Percentiles rank a stretch among this genome's conserved stretches.
phyloP scores from a whole-genome alignment of 2,797 vertebrate genomes.

The Centroberyx gerrardi region DNA sequence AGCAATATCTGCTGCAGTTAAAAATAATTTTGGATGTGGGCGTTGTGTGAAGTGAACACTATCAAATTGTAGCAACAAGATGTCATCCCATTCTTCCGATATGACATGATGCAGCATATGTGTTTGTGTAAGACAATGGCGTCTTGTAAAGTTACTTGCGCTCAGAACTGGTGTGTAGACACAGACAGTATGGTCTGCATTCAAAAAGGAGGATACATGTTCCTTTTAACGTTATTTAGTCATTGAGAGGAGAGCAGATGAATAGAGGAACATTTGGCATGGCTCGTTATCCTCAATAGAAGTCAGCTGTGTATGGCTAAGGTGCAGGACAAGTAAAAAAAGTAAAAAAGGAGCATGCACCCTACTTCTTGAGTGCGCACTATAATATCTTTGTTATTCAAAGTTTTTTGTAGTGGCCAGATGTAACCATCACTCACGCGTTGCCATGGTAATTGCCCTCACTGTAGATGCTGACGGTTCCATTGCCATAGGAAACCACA shows the following conservation, averaged over 20 bases:
- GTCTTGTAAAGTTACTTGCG: no score
- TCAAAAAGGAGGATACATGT: background rate
- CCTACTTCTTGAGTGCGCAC: background rate
- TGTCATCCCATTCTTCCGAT: no score
- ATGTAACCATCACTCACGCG: slow-evolving; percentile 70
- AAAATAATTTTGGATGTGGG: no score
- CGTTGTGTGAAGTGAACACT: no score
- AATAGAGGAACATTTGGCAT: background rate
- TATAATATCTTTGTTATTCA: background rate
- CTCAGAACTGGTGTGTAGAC: no score
- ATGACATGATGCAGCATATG: no score
- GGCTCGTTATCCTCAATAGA: no score
- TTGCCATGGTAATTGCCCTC: slow-evolving; percentile 65
- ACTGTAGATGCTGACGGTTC: slow-evolving; percentile 69
- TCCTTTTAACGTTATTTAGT: background rate
- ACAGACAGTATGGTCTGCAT: no score
- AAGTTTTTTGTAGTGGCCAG: background rate
- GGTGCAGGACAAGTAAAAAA: background rate
- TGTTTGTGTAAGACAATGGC: no score
- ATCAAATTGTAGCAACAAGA: no score
- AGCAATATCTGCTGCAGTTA: no score
- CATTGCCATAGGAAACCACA: slow-evolving; percentile 67
- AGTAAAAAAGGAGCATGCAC: background rate
- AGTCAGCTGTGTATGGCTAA: background rate
- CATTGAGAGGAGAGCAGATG: background rate